phyloP scores from a whole-genome alignment of 2,888 invertebrate genomes.

The Chrysotoxum bicinctum region DNA sequence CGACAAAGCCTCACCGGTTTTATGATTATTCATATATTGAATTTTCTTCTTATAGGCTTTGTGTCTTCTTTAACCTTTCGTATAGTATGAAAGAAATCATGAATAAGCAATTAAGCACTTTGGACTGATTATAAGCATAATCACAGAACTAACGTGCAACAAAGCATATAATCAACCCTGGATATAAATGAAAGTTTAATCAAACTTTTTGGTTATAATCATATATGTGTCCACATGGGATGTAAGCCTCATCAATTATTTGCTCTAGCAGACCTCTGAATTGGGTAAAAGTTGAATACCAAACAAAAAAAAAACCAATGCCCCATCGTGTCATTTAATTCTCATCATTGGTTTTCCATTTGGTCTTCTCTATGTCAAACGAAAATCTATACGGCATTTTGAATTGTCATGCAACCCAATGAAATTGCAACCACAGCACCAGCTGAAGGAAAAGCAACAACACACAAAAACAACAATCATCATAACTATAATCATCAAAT shows the following conservation, averaged over 20 bases:
- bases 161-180: background rate
- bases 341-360: background rate
- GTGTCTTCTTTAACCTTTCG: slow-evolving; percentile 5
- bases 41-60: slow-evolving; percentile 15
- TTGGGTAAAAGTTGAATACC: slow-evolving; percentile 17
- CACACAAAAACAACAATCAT: slow-evolving; percentile 37
- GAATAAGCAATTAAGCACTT: slow-evolving; percentile 56
- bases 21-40: slow-evolving; percentile 33
- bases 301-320: background rate
- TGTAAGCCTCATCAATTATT: slow-evolving; percentile 56
- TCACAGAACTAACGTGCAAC: slow-evolving; percentile 33
- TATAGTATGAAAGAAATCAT: slow-evolving; percentile 32
- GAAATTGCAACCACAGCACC: slow-evolving; percentile 27
- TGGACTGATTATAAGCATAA: slow-evolving; percentile 46
- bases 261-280: slow-evolving; percentile 58
- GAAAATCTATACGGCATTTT: slow-evolving; percentile 19
- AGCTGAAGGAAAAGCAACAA: background rate
- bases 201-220: background rate
- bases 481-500: slow-evolving; percentile 67
- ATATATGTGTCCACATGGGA: slow-evolving; percentile 11
- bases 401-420: slow-evolving; percentile 46
- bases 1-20: slow-evolving; percentile 29
- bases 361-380: slow-evolving; percentile 19
- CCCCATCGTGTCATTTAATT: slow-evolving; percentile 37
- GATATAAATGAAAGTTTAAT: slow-evolving; percentile 5